Conservation (phyloP, 2,888 invertebrate species). For the Brassicogethes aeneus region DNA sequence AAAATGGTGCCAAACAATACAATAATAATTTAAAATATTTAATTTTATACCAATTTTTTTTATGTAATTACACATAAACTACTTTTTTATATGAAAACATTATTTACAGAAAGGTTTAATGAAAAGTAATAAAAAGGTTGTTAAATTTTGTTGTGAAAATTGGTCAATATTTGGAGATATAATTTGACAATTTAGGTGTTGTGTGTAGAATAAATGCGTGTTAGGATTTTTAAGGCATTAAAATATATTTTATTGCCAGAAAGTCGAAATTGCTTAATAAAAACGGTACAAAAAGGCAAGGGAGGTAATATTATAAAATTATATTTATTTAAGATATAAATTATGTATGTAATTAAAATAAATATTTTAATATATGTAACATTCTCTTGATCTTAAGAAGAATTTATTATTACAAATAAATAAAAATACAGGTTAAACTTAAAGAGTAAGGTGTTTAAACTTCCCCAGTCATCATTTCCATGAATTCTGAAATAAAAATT, state of each 20-base stretch:
- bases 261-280: neutral
- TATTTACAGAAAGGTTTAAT: no score
- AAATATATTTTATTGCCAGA: neutral
- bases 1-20: no score
- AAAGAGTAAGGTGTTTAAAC: slow-evolving; percentile 17
- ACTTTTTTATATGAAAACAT: no score
- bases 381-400: slow-evolving; percentile 15
- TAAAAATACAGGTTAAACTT: slow-evolving; percentile 16
- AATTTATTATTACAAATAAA: slow-evolving; percentile 17
- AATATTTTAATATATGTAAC: slow-evolving; percentile 17
- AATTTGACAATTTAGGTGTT: no score
- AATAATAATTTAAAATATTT: no score
- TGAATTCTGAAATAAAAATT: slow-evolving; percentile 69
- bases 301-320: slow-evolving; percentile 7
- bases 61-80: no score
- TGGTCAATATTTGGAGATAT: no score
- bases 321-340: slow-evolving; percentile 18
- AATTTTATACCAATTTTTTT: no score
- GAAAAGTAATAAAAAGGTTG: no score
- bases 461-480: slow-evolving; percentile 96
- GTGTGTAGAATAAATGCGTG: no score
- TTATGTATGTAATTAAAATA: slow-evolving; percentile 20
- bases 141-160: no score
- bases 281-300: slow-evolving; percentile 3
- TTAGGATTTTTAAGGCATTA: no score